Base-by-base conservation (phyloP, 2,888 invertebrate genomes). In the Gonocerus acuteangulatus region DNA sequence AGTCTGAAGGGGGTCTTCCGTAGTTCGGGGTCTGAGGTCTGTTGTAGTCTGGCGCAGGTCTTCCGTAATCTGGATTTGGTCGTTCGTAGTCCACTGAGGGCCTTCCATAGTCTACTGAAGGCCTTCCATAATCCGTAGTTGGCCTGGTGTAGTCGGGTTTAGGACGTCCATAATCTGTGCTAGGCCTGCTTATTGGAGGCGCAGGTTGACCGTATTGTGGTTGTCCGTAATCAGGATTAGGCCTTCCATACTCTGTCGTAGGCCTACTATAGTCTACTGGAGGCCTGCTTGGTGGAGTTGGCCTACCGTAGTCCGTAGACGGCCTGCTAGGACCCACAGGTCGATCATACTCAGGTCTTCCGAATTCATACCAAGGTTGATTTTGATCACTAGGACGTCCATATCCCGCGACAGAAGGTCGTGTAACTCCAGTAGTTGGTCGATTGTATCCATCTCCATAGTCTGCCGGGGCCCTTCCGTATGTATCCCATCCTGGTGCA, bases 121-220 rank as follows among this genome's bases (percentile, higher is more conserved):
- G 58, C 22, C 62, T 51, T 32, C 48, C 47, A 9, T 54, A 54
- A 7, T 52, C 61, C 32, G 48, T 15, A n/a, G 54, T 15, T 1
- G 61, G 34, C 18, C 60, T 27, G 36, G 18, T 51, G 21, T 49
- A 61, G 22, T 56, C 45, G 1, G 60, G 15, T 2, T 15, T 52
- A n/a, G 42, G 52, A n/a, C 54, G 45, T 23, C 54, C 34, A n/a
- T 51, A 51, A 16, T 34, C 61, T 2, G 2, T 9, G 19, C 48
- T 19, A 18, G 56, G 56, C 18, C 54, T 18, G 34, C 7, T 48
- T n/a, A 48, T 22, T 2, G 19, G 34, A 7, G 23, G 9, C 13
- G 23, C 11, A 15, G 52, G 45, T 32, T 19, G 13, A 15, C 42
- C 54, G 15, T 59, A 59, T 22, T 18, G 6, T 15, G 34, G 19